These are phyloP conservation scores for Micrastur ruficollis DNA, from an alignment of 2,797 vertebrate genomes.

Conservation along the genomic window DNA sequence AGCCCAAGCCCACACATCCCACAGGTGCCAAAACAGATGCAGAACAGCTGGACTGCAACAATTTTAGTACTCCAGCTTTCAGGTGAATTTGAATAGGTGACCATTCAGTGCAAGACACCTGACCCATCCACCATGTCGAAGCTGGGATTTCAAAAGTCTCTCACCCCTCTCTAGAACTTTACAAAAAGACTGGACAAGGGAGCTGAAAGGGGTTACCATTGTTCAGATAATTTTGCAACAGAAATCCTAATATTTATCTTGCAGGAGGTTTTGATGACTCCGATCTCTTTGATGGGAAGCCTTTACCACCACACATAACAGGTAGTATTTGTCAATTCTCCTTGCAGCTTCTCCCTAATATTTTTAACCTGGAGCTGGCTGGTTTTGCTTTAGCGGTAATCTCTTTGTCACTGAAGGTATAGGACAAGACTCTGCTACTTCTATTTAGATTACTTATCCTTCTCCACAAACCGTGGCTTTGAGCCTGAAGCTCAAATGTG, in stretches of 20 bases:
- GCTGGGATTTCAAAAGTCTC: background rate
- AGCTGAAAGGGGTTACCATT: background rate
- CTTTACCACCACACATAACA: constrained; percentile 6
- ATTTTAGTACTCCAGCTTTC: background rate
- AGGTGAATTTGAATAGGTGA: background rate
- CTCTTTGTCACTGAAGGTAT: background rate
- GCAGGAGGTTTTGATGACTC: constrained; percentile 59
- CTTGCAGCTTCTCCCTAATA: background rate
- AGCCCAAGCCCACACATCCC: background rate
- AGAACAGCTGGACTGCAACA: background rate
- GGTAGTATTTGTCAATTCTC: constrained; percentile 14
- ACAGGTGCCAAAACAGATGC: background rate
- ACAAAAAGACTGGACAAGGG: background rate
- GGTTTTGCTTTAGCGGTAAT: background rate
- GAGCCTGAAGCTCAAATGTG: background rate
- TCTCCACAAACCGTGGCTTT: background rate
- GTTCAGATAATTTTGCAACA: background rate
- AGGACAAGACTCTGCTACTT: background rate
- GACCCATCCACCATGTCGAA: fast-evolving
- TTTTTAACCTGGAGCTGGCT: background rate
- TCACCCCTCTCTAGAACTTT: background rate
- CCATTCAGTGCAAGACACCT: background rate
- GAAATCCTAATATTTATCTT: background rate
- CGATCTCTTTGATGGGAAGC: constrained; percentile 63
- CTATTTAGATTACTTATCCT: background rate